Evolutionary conservation across 2,888 invertebrate species (phyloP).

Genomic region (Coecobrya sp.): DNA sequence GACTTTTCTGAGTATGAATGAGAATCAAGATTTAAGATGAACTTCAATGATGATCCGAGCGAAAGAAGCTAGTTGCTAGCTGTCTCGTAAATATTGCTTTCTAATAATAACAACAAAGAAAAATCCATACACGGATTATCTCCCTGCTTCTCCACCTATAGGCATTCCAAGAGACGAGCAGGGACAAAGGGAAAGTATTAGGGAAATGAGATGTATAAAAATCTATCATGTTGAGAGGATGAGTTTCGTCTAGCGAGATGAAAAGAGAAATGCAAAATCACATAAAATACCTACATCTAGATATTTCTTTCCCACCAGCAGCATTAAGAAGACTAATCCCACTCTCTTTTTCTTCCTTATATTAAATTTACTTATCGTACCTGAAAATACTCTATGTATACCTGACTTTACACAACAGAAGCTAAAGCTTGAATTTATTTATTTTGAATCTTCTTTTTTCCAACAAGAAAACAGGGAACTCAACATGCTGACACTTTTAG

Average conservation of each 20-base stretch:
- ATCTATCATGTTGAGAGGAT: conserved; percentile 16
- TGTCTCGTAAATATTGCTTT: conserved; percentile 1
- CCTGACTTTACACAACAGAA: background rate
- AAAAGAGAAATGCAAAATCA: background rate
- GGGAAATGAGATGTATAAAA: conserved; percentile 49
- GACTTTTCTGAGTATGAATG: background rate
- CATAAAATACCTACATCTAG: background rate
- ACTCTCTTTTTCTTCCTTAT: background rate
- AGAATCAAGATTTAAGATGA: background rate
- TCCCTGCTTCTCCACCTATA: background rate
- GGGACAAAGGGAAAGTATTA: conserved; percentile 31
- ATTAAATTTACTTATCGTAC: conserved; percentile 19
- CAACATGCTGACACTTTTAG: background rate
- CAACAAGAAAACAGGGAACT: background rate
- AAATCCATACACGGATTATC: background rate
- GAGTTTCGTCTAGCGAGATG: background rate
- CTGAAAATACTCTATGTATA: background rate
- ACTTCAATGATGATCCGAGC: background rate
- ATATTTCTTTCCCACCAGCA: background rate
- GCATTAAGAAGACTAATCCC: conserved; percentile 32
- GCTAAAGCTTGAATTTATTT: conserved; percentile 18
- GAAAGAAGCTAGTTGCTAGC: background rate
- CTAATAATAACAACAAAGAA: conserved; percentile 22
- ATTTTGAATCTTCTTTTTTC: conserved; percentile 3
- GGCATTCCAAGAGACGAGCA: background rate